Evolutionary conservation across 2,888 invertebrate genomes (phyloP).

Genomic region (Drosophila peninsularis): DNA sequence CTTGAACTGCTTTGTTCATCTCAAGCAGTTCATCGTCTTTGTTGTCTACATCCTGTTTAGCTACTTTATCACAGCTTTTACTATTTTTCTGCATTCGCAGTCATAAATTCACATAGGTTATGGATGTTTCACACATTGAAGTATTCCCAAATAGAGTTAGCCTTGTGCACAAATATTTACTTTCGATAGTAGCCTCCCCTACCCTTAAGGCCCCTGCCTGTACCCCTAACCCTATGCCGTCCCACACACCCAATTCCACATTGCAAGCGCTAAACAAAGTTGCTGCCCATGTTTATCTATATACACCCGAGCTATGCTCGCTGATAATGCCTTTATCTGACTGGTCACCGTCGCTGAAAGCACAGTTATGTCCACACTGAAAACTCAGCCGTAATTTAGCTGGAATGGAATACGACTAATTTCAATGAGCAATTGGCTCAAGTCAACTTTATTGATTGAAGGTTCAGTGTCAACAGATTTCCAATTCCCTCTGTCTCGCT

Average conservation of each 20-base stretch:
- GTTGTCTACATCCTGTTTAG: background rate
- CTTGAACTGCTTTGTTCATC: background rate
- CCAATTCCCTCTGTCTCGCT: background rate
- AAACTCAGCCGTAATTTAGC: background rate
- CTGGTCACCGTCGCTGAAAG: constrained; percentile 27
- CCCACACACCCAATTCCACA: background rate
- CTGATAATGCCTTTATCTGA: constrained; percentile 40
- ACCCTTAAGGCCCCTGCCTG: background rate
- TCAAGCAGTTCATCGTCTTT: background rate
- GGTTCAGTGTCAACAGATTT: constrained; percentile 13
- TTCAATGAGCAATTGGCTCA: constrained; percentile 16
- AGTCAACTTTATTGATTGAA: constrained; percentile 12
- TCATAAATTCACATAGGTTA: background rate
- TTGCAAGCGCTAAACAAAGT: constrained; percentile 5
- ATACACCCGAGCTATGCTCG: constrained; percentile 11
- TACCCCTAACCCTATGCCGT: background rate
- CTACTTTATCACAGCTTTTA: background rate
- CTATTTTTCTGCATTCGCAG: background rate
- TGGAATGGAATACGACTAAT: constrained; percentile 27
- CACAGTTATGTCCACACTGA: background rate
- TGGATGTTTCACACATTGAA: background rate
- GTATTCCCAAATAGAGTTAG: background rate
- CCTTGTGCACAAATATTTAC: background rate
- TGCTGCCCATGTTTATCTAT: background rate
- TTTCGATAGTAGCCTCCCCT: background rate